phyloP scores from a whole-genome alignment of 2,113 vertebrate species.

The Perca fluviatilis region DNA sequence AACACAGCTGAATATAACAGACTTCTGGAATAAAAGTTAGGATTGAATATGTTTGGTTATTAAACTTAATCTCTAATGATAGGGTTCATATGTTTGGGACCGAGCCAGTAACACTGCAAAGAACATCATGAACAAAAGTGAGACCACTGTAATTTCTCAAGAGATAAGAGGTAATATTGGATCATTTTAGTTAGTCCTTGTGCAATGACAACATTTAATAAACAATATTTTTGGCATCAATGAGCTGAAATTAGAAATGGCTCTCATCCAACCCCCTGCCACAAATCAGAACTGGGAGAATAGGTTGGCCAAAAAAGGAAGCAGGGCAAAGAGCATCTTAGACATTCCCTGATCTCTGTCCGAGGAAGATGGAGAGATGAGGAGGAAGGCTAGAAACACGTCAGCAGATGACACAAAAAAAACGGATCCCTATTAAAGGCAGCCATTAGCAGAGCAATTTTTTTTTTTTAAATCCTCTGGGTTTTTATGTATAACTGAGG shows the following conservation, averaged over 20 bases:
- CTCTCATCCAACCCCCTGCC: conserved; percentile 20
- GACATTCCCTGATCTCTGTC: conserved; percentile 50
- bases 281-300: conserved; percentile 33
- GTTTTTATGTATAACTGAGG: conserved; percentile 15
- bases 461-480: background rate
- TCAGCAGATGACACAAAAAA: conserved; percentile 14
- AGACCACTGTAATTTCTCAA: conserved; percentile 27
- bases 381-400: conserved; percentile 6
- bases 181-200: conserved; percentile 22
- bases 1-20: conserved; percentile 37
- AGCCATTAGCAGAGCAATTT: conserved; percentile 6
- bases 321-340: conserved; percentile 28
- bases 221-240: conserved; percentile 29
- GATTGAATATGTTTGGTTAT: conserved; percentile 37
- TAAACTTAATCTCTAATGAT: conserved; percentile 41
- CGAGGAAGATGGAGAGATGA: conserved; percentile 8
- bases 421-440: background rate
- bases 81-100: conserved; percentile 28
- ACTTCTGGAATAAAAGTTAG: conserved; percentile 39
- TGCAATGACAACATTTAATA: conserved; percentile 34
- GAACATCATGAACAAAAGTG: conserved; percentile 14
- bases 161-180: conserved; percentile 16
- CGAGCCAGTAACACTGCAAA: conserved; percentile 5
- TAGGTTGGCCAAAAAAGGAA: conserved; percentile 23
- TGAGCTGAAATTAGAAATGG: conserved; percentile 31